Evolutionary conservation across 35 echinoderm and acorn worm genomes (phyloP).

Genomic region (Ptychodera flava): DNA sequence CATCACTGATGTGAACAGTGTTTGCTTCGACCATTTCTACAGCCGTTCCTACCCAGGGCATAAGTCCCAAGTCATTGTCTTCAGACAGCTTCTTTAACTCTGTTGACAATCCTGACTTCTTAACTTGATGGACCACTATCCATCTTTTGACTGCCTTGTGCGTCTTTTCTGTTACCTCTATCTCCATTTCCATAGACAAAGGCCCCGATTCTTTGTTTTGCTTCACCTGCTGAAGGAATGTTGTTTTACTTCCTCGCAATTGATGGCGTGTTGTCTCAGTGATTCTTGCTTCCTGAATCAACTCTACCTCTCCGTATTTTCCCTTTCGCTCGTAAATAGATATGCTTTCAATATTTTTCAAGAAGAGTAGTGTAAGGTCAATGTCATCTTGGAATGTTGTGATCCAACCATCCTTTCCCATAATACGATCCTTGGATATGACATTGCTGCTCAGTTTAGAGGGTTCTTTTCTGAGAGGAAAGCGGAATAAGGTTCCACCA

Average conservation of each 20-base stretch:
- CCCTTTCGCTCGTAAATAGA: conserved; percentile 4
- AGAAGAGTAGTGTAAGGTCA: conserved; percentile 35
- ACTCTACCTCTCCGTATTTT: not conserved
- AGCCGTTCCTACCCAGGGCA: conserved; percentile 80
- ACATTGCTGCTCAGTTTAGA: conserved; percentile 8
- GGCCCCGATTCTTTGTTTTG: not conserved
- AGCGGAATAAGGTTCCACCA: conserved; percentile 49
- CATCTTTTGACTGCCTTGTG: not conserved
- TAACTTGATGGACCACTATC: not conserved
- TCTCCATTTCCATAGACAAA: not conserved
- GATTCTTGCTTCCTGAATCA: not conserved
- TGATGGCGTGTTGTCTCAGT: not conserved
- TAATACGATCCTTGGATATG: not conserved
- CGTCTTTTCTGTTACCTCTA: not conserved
- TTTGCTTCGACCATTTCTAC: conserved; percentile 12
- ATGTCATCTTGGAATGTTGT: conserved; percentile 29
- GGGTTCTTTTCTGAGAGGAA: conserved; percentile 32
- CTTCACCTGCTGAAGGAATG: not conserved
- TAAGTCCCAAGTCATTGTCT: conserved; percentile 6
- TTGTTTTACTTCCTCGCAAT: not conserved
- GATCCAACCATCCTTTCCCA: not conserved
- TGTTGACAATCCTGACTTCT: not conserved
- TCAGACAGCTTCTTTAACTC: conserved; percentile 6
- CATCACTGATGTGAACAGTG: not conserved
- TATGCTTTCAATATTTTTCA: conserved; percentile 34